These are phyloP conservation scores for Drosophila azteca DNA, from an alignment of 1,140 invertebrate species.

Conservation along the genomic window DNA sequence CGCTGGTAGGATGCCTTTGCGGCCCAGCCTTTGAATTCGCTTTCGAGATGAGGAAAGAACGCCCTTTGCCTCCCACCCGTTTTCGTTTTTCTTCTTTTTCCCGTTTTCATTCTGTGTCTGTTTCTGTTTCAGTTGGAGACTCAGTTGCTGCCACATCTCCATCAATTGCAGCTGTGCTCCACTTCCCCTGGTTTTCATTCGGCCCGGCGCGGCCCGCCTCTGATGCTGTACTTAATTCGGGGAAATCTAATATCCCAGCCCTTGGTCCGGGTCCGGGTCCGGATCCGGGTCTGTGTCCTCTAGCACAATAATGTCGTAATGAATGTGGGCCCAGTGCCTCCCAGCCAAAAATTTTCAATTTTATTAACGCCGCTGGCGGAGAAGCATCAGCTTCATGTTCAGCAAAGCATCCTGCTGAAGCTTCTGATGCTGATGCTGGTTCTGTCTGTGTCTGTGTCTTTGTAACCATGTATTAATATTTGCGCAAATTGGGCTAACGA, in stretches of 20 bases:
- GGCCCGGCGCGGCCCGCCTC: not conserved
- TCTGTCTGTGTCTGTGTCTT: constrained; percentile 38
- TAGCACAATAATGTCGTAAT: constrained; percentile 73
- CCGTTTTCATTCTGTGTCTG: constrained; percentile 7
- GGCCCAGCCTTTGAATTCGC: constrained; percentile 9
- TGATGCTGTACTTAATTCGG: constrained; percentile 42
- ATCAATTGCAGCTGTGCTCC: constrained; percentile 37
- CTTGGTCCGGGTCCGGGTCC: not conserved
- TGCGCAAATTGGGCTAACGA: constrained; percentile 78
- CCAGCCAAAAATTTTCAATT: constrained; percentile 69
- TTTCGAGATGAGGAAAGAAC: constrained; percentile 9
- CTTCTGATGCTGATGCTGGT: constrained; percentile 11
- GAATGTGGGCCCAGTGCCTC: constrained; percentile 54
- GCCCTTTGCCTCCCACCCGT: not conserved
- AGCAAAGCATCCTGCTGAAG: constrained; percentile 12
- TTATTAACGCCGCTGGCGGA: constrained; percentile 48
- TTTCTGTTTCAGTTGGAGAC: constrained; percentile 4
- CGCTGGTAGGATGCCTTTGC: constrained; percentile 40
- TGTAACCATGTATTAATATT: constrained; percentile 78
- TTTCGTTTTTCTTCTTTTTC: constrained; percentile 2
- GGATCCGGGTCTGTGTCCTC: constrained; percentile 6
- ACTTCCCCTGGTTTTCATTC: no score
- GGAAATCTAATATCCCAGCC: constrained; percentile 69
- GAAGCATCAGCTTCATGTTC: constrained; percentile 2
- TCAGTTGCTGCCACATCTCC: constrained; percentile 17